Percentiles rank a stretch among this genome's conserved stretches.
phyloP scores from a whole-genome alignment of 2,888 invertebrate species.

The Dryadula phaetusa region DNA sequence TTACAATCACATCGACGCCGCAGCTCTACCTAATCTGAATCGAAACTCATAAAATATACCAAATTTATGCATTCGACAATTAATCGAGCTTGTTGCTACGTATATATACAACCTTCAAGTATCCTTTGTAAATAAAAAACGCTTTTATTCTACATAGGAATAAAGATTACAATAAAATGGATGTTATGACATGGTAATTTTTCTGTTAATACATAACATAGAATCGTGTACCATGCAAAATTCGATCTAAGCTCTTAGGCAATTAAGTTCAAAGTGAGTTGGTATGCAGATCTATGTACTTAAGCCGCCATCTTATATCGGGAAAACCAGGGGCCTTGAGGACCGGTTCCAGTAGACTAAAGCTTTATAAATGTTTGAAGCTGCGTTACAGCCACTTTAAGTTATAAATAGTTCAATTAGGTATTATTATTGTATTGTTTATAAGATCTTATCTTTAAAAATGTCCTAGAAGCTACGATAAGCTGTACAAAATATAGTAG shows the following conservation, averaged over 20 bases:
- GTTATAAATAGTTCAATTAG: constrained; percentile 28
- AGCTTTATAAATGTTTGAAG: constrained; percentile 47
- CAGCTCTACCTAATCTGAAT: constrained; percentile 24
- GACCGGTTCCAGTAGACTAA: constrained; percentile 64
- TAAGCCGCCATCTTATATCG: constrained; percentile 67
- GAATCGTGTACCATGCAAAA: constrained; percentile 16
- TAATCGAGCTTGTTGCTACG: constrained; percentile 36
- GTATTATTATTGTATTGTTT: constrained; percentile 2
- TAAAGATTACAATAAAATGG: constrained; percentile 33
- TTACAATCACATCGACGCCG: constrained; percentile 23
- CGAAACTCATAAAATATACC: constrained; percentile 29
- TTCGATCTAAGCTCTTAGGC: background rate
- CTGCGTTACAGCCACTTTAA: constrained; percentile 17
- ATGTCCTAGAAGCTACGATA: background rate
- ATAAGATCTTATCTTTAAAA: too few relatives aligned
- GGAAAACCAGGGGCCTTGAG: constrained; percentile 79
- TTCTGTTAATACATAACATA: constrained; percentile 24
- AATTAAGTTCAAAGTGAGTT: constrained; percentile 32
- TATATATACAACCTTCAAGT: constrained; percentile 22
- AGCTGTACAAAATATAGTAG: background rate
- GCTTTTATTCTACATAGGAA: constrained; percentile 8
- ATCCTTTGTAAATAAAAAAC: constrained; percentile 15
- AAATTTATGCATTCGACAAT: constrained; percentile 33
- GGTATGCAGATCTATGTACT: constrained; percentile 32
- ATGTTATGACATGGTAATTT: constrained; percentile 26